Base-by-base conservation (phyloP, 1,140 invertebrate species). In the Leptinotarsa undecemlineata region DNA sequence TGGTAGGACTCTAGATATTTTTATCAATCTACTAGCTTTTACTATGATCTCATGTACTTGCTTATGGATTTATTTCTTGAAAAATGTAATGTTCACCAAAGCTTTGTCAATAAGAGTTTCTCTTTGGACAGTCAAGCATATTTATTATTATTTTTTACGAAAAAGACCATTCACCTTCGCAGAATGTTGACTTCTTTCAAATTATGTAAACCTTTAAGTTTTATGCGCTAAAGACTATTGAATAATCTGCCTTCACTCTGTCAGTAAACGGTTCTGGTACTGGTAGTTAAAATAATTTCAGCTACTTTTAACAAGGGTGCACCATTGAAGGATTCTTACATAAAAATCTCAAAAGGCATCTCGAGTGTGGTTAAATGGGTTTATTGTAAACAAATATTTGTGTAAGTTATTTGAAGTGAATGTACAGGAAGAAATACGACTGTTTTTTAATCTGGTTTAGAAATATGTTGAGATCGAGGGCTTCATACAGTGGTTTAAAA, bases 331-430 rank as follows among this genome's bases (percentile, higher is more conserved):
- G 15, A 42, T n/a, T 67, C 15, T 26, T n/a, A 26, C n/a, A 67
- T n/a, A 42, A 23, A 42, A 26, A 67, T 3, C 6, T 42, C 8
- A 23, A 33, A 67, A 67, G 42, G 15, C 23, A 33, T 67, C 26
- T 67, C 26, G 26, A 67, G 64, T 67, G 64, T 15, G 15, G 51
- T 15, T 57, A 57, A 57, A 57, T 19, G 51, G 51, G 51, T 23
- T 67, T 67, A 67, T 67, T 42, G 17, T n/a, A 67, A 67, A 67
- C 64, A 67, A 67, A 67, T 23, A 23, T 67, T 67, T 57, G 51
- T 57, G 17, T 57, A 14, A 57, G 17, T 57, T 57, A 19, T 57
- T 3, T 57, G 15, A 57, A 57, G 51, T 15, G n/a, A 6, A 57
- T 57, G n/a, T n/a, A 5, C 17, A 17, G 11, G 17, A 1, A 4